Conservation (phyloP, 2,113 vertebrate species). For the Cryptotis parvus region DNA sequence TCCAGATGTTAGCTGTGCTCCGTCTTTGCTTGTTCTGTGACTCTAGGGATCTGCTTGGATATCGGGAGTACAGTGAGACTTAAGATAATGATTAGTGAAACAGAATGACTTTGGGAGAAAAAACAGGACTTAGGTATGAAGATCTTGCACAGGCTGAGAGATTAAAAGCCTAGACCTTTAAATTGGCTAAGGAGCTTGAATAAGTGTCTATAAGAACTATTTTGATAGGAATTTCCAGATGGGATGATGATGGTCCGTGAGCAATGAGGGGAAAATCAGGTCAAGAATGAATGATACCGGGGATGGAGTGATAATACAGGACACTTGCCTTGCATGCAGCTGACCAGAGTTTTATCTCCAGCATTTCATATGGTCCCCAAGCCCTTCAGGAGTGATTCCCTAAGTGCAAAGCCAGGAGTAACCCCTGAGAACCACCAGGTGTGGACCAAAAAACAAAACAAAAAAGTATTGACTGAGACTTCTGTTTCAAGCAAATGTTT, state of each 20-base stretch:
- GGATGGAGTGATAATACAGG: too few species aligned
- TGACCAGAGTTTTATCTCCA: too few species aligned
- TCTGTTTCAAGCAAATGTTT: not conserved
- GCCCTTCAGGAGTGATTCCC: too few species aligned
- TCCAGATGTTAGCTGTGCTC: not conserved
- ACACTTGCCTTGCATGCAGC: too few species aligned
- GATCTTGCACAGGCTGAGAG: not conserved
- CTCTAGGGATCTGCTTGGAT: not conserved
- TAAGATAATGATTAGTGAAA: not conserved
- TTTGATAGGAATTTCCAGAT: not conserved
- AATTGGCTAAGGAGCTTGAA: too few species aligned
- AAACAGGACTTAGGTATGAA: not conserved
- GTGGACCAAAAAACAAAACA: too few species aligned
- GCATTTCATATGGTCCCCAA: too few species aligned
- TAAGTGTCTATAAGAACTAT: not conserved
- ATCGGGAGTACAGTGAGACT: not conserved
- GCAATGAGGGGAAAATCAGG: not conserved
- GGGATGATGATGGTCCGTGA: not conserved
- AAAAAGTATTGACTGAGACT: too few species aligned
- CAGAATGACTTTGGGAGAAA: conserved; percentile 8
- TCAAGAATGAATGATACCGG: not conserved
- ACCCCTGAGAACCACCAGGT: too few species aligned
- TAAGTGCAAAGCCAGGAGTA: too few species aligned
- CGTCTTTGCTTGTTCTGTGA: not conserved
- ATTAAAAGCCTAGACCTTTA: not conserved